A percentile compares a stretch with the other conserved stretches of the same genome.
phyloP scores from a whole-genome alignment of 2,888 invertebrate genomes.

The Drosophila phalerata region DNA sequence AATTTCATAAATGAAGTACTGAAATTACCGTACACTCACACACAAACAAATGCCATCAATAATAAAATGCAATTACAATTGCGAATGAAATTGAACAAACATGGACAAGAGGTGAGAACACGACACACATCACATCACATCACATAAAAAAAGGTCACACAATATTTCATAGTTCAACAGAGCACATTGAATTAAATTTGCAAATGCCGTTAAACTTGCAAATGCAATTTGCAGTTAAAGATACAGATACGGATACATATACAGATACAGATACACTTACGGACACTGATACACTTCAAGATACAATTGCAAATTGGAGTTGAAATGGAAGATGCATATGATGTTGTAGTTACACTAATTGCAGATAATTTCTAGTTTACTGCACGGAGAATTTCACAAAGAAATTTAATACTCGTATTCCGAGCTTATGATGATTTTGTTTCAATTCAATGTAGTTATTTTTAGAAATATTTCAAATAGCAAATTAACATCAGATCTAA shows the following conservation, averaged over 20 bases:
- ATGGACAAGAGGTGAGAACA: conserved; percentile 8
- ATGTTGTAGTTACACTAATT: conserved; percentile 7
- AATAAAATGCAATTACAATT: conserved; percentile 68
- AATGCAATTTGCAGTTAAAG: conserved; percentile 37
- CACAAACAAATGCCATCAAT: conserved; percentile 62
- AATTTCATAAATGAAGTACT: conserved; percentile 73
- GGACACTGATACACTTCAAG: conserved; percentile 18
- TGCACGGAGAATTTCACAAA: background rate
- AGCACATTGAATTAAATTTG: conserved; percentile 42
- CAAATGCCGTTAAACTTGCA: conserved; percentile 28
- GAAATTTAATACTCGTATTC: background rate
- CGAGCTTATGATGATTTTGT: background rate
- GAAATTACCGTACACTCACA: conserved; percentile 37
- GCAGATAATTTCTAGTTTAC: conserved; percentile 25
- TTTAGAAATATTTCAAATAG: background rate
- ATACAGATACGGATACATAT: conserved; percentile 17
- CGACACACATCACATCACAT: background rate
- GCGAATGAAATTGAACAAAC: conserved; percentile 38
- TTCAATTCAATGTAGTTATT: background rate
- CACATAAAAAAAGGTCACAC: conserved; percentile 23
- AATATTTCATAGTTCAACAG: conserved; percentile 45
- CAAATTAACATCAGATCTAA: background rate
- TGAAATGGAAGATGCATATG: conserved; percentile 15
- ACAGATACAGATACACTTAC: conserved; percentile 10
- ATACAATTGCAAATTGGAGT: conserved; percentile 18